Percentiles rank a stretch among this genome's conserved stretches.
phyloP scores from a whole-genome alignment of 2,113 vertebrate species.

The Himantopus leucocephalus region DNA sequence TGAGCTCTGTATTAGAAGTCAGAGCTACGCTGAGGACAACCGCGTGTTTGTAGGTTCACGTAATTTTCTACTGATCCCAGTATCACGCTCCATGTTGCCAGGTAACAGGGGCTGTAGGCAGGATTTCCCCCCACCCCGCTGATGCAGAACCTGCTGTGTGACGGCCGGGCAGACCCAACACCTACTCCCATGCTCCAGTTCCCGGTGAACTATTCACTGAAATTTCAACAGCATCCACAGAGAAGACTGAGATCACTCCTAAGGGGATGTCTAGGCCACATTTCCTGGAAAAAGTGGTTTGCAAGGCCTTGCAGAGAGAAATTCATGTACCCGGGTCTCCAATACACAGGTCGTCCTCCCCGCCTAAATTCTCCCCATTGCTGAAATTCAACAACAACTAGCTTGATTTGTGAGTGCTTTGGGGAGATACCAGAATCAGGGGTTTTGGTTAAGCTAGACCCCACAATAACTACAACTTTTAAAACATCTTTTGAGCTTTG shows the following conservation, averaged over 20 bases:
- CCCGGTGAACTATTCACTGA: background rate
- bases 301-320: background rate
- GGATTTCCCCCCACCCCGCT: background rate
- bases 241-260: background rate
- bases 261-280: background rate
- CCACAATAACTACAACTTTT: background rate
- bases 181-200: background rate
- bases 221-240: background rate
- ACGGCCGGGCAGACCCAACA: background rate
- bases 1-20: background rate
- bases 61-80: background rate
- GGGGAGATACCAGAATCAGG: background rate
- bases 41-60: fast-evolving
- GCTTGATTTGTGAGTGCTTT: background rate
- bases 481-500: background rate
- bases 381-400: background rate
- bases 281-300: background rate
- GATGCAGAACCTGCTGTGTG: background rate
- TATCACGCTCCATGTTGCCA: background rate
- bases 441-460: background rate
- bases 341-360: background rate
- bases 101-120: background rate
- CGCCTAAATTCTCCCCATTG: background rate
- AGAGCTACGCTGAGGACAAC: background rate
- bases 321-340: background rate